Conservation (phyloP, 2,888 invertebrate species). For the Epirrita christyi region DNA sequence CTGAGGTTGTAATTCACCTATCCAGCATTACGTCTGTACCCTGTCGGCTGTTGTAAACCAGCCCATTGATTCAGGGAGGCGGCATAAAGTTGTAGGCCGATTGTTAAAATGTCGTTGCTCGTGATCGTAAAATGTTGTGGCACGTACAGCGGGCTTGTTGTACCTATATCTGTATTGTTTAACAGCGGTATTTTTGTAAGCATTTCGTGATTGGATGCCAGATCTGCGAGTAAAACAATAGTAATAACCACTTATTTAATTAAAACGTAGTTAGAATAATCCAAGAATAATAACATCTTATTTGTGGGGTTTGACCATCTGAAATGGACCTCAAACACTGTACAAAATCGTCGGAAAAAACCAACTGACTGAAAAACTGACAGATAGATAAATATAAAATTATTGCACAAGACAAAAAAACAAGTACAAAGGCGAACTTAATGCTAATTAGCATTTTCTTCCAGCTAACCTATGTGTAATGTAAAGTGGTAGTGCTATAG, state of each 20-base stretch:
- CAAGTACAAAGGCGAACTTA: no score
- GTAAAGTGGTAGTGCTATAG: no score
- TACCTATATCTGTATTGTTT: conserved; percentile 40
- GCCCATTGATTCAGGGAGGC: conserved; percentile 38
- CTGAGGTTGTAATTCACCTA: neutral
- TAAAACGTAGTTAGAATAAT: no score
- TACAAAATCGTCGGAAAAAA: no score
- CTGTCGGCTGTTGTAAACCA: conserved; percentile 9
- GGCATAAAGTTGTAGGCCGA: conserved; percentile 40
- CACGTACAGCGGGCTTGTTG: conserved; percentile 40
- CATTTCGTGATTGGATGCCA: conserved; percentile 31
- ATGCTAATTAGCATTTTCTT: no score
- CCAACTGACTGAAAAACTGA: no score
- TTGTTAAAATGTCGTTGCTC: conserved; percentile 42
- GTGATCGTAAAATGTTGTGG: conserved; percentile 41
- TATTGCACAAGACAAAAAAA: no score
- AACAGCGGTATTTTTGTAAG: conserved; percentile 37
- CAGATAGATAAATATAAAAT: no score
- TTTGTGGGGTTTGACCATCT: no score
- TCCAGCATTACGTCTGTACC: neutral
- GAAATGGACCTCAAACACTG: no score
- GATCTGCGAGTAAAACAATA: neutral
- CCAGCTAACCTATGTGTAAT: no score
- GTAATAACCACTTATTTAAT: neutral
- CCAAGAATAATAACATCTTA: no score